Percentiles rank a stretch among this genome's conserved stretches.
These are phyloP conservation scores for Rallus crepitans DNA, from an alignment of 2,797 vertebrate species.

Conservation along the genomic window DNA sequence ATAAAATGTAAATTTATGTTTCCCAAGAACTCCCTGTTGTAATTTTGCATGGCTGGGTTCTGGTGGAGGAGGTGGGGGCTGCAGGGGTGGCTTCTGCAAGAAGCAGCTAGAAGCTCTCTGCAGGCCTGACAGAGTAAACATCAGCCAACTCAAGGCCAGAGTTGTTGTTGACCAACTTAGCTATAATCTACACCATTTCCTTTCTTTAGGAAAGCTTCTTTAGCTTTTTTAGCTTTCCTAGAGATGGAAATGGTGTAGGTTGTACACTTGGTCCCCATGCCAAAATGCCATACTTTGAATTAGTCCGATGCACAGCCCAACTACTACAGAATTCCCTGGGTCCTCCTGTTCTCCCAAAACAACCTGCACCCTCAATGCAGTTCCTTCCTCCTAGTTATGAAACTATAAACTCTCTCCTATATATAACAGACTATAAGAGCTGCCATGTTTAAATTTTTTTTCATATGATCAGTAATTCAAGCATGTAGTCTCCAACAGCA, in stretches of 20 bases:
- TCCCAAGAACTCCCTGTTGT: neutral
- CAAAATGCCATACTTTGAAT: neutral
- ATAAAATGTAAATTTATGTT: neutral
- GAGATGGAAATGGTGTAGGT: neutral
- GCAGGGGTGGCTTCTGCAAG: too few species aligned
- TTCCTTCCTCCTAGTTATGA: neutral
- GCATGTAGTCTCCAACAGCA: neutral
- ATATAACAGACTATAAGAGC: neutral
- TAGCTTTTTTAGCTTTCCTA: too few species aligned
- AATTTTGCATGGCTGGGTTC: too few species aligned
- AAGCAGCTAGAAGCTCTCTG: too few species aligned
- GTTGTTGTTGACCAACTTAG: neutral
- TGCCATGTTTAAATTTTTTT: neutral
- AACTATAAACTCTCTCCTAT: neutral
- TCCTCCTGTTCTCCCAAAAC: neutral
- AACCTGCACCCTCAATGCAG: neutral
- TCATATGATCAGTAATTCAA: neutral
- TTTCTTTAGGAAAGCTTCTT: neutral
- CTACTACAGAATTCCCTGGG: neutral
- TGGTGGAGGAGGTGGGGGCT: too few species aligned
- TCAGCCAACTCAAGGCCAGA: too few species aligned
- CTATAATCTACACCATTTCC: neutral
- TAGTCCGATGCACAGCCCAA: neutral
- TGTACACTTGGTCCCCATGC: neutral
- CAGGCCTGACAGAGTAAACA: too few species aligned